Evolutionary conservation across 1,140 invertebrate genomes (phyloP).

Genomic region (Wiebesia pumilae): DNA sequence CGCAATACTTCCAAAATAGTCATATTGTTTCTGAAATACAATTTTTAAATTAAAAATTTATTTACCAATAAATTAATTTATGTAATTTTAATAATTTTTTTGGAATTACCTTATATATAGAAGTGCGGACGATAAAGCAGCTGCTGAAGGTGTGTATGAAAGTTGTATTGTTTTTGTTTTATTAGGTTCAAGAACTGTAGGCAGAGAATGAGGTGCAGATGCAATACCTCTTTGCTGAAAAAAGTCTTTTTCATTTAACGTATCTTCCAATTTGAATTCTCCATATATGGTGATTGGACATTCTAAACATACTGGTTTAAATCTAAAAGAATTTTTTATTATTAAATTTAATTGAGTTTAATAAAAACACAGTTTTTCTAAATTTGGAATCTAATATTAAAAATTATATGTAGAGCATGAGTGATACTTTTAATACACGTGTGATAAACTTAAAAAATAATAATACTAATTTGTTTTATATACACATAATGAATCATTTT

Average conservation of each 20-base stretch:
- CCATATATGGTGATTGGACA: slow-evolving; percentile 63
- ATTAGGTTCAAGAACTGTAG: slow-evolving; percentile 71
- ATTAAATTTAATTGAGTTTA: slow-evolving; percentile 1
- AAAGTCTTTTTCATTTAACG: slow-evolving; percentile 58
- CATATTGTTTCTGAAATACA: slow-evolving; percentile 89
- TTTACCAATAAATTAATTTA: not conserved
- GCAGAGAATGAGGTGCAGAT: slow-evolving; percentile 62
- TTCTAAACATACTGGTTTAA: slow-evolving; percentile 67
- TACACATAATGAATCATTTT: no score
- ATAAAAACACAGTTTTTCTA: not conserved
- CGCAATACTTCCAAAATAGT: slow-evolving; percentile 92
- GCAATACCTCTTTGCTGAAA: slow-evolving; percentile 64
- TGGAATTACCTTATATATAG: slow-evolving; percentile 69
- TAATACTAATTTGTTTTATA: no score
- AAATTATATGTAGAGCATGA: not conserved
- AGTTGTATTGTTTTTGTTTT: slow-evolving; percentile 70
- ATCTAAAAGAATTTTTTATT: slow-evolving; percentile 57
- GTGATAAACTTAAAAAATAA: no score
- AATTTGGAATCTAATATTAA: not conserved
- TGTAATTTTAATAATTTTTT: not conserved
- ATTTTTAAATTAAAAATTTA: slow-evolving; percentile 18
- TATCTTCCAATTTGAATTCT: slow-evolving; percentile 70
- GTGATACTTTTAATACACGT: no score
- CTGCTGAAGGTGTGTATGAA: slow-evolving; percentile 68
- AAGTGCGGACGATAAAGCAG: slow-evolving; percentile 66